phyloP scores from a whole-genome alignment of 1,140 invertebrate species.

The Euborellia annulipes region DNA sequence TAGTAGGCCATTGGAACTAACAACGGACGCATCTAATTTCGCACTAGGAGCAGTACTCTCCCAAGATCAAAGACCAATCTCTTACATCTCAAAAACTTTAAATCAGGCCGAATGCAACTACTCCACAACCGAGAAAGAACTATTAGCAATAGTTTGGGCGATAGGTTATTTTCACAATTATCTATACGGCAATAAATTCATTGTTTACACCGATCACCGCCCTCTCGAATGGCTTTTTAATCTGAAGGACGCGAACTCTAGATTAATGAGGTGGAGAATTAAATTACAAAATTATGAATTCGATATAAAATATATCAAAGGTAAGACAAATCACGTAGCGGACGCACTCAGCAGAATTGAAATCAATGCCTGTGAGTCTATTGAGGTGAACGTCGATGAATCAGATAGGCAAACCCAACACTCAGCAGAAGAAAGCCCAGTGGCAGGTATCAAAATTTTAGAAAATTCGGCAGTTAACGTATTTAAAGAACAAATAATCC shows the following conservation, averaged over 20 bases:
- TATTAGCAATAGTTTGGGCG: slow-evolving; percentile 26
- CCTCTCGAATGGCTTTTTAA: slow-evolving; percentile 30
- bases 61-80: slow-evolving; percentile 18
- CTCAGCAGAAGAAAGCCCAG: background rate
- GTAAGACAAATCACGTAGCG: slow-evolving; percentile 21
- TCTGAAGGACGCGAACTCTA: slow-evolving; percentile 28
- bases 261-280: slow-evolving; percentile 32
- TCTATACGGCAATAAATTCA: slow-evolving; percentile 31
- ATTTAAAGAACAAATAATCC: no score
- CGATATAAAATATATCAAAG: slow-evolving; percentile 27
- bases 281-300: slow-evolving; percentile 31
- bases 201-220: slow-evolving; percentile 33
- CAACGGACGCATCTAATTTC: slow-evolving; percentile 18
- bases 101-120: slow-evolving; percentile 18
- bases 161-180: slow-evolving; percentile 30
- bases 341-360: slow-evolving; percentile 20
- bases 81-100: slow-evolving; percentile 17
- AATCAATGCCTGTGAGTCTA: background rate
- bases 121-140: slow-evolving; percentile 25
- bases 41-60: slow-evolving; percentile 16
- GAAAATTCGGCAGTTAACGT: no score
- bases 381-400: background rate
- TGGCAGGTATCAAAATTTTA: no score
- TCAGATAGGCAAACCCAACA: background rate
- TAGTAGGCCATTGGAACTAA: slow-evolving; percentile 19